Evolutionary conservation across 2,888 invertebrate species (phyloP), one percentile per base, ranked within the genome.

Genomic region (Heliconius charithonia): DNA sequence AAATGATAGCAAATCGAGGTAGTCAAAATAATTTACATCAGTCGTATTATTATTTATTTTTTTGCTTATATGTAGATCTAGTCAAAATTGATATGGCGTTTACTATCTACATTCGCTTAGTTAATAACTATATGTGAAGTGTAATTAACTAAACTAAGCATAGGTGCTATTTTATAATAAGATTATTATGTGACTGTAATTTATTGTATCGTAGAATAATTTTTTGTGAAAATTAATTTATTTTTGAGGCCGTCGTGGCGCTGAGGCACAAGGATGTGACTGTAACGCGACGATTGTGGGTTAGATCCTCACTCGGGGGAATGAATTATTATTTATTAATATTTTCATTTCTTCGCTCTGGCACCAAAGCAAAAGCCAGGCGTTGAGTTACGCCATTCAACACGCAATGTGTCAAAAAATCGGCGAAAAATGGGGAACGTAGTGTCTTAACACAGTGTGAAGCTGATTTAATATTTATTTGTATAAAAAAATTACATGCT

Each of bases 41-140:
- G 27, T 16, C 45, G 19, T 51, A 29, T n/a, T 37, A 37, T 37
- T 37, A 0, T 37, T 37, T 37, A 0, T 37, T 37, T 37, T 37
- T 37, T 37, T 37, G 37, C 13, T 59, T 51, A 19, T 59, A 12
- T 51, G 19, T 37, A 32, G 59, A 72, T 72, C 72, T 72, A 72
- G 72, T 72, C 72, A 72, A 59, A 32, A 72, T 32, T 59, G 72
- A 29, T 25, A 59, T n/a, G 72, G 59, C 32, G 59, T 72, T 72
- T 59, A 13, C 27, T 56, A 32, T n/a, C n/a, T 12, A 56, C 41
- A 41, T 62, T 25, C 25, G 37, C 13, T 41, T 67, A 71, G n/a
- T 32, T 72, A 56, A 72, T 72, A 56, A 32, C 1, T 32, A 56
- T 71, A 13, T 71, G 13, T 32, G 16, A 56, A 72, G 13, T 32